phyloP scores from a whole-genome alignment of 2,113 vertebrate species.

The Thamnophis sirtalis region DNA sequence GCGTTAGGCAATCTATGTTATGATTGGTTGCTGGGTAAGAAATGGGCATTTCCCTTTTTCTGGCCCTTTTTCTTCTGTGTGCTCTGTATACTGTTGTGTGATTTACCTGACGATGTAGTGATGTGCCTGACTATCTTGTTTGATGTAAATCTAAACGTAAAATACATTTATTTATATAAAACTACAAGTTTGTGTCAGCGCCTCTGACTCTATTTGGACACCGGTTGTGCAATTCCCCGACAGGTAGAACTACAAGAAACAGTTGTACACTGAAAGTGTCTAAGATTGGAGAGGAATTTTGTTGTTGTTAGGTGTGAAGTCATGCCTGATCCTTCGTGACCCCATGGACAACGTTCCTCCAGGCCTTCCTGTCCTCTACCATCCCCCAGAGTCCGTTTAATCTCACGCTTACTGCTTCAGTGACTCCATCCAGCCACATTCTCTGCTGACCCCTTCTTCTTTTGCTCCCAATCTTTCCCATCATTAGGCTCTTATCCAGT shows the following conservation, averaged over 20 bases:
- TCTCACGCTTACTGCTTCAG: no score
- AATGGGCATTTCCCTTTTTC: neutral
- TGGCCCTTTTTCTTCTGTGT: neutral
- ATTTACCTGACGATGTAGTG: neutral
- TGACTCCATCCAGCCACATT: no score
- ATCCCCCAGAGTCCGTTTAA: no score
- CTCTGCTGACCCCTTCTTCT: no score
- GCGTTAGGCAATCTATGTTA: neutral
- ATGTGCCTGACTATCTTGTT: neutral
- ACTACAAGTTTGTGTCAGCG: neutral
- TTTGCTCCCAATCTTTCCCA: no score
- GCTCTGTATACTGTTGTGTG: neutral
- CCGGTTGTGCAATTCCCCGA: neutral
- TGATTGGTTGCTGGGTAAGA: neutral
- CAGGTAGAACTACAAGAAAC: rapidly evolving
- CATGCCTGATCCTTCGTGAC: no score
- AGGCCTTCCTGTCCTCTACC: no score
- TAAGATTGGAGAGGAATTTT: neutral
- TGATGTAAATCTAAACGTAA: neutral
- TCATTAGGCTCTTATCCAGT: no score
- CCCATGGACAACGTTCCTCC: no score
- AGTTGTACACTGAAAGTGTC: rapidly evolving
- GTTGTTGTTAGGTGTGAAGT: no score
- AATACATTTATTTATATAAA: neutral
- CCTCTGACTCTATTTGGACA: neutral